Conservation (phyloP, 1,140 invertebrate species). For the Amphibalanus amphitrite region DNA sequence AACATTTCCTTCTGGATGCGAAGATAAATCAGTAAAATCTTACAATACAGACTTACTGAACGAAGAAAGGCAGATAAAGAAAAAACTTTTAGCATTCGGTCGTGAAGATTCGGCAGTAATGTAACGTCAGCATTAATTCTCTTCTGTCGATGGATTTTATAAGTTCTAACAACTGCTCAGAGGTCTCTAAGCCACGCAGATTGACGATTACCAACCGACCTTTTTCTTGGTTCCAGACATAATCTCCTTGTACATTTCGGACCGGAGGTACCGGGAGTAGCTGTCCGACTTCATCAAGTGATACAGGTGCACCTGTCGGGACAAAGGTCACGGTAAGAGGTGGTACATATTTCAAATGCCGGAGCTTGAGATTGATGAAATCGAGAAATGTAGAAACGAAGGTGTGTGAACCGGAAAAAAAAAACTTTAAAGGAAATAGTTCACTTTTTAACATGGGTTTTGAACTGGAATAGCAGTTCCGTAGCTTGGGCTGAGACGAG, state of each 20-base stretch:
- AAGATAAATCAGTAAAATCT: too few species aligned
- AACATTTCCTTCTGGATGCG: too few species aligned
- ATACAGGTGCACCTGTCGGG: conserved; percentile 81
- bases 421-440: too few species aligned
- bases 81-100: background rate
- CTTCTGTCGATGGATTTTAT: background rate
- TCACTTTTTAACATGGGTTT: too few species aligned
- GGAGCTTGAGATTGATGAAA: too few species aligned
- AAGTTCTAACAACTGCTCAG: background rate
- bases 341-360: too few species aligned
- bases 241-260: conserved; percentile 98
- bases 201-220: conserved; percentile 33
- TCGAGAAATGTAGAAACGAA: too few species aligned
- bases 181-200: conserved; percentile 14
- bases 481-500: too few species aligned
- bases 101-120: background rate
- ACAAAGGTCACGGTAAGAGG: too few species aligned
- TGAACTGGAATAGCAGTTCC: too few species aligned
- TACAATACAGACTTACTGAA: too few species aligned
- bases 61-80: background rate
- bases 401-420: too few species aligned
- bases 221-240: conserved; percentile 90
- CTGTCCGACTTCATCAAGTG: conserved; percentile 99
- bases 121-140: background rate
- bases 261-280: conserved; percentile 91